A percentile compares a stretch with the other conserved stretches of the same genome.
phyloP scores from a whole-genome alignment of 1,140 invertebrate genomes.

The Venturia canescens region DNA sequence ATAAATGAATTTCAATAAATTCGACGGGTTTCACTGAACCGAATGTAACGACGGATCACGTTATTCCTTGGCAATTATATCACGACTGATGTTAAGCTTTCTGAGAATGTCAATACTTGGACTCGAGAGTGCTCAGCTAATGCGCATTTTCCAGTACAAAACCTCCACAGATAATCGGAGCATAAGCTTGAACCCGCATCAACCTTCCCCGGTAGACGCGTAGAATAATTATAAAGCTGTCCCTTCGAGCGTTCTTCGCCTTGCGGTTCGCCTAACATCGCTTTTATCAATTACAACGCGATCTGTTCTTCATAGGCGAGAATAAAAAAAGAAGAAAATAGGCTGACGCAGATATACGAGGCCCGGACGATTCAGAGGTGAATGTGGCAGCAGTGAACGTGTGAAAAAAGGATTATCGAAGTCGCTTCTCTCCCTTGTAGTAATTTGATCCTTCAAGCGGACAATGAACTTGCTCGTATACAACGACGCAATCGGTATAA shows the following conservation, averaged over 20 bases:
- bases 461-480: background rate
- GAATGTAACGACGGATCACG: background rate
- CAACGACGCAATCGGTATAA: background rate
- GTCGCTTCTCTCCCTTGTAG: background rate
- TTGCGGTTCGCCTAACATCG: slow-evolving; percentile 21
- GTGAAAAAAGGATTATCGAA: background rate
- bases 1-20: background rate
- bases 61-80: slow-evolving; percentile 1
- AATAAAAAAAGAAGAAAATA: background rate
- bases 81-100: background rate
- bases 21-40: background rate
- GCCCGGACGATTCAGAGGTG: background rate
- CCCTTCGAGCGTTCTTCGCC: background rate
- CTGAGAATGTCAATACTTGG: background rate
- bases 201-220: background rate
- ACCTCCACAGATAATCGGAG: slow-evolving; percentile 1
- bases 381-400: background rate
- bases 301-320: background rate
- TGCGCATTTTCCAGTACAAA: slow-evolving; percentile 9
- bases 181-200: background rate
- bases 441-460: background rate
- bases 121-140: background rate
- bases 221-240: slow-evolving; percentile 9
- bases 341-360: background rate
- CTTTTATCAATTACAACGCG: background rate